These are phyloP conservation scores for Drosophila picticornis DNA, from an alignment of 2,888 invertebrate species.

Conservation along the genomic window DNA sequence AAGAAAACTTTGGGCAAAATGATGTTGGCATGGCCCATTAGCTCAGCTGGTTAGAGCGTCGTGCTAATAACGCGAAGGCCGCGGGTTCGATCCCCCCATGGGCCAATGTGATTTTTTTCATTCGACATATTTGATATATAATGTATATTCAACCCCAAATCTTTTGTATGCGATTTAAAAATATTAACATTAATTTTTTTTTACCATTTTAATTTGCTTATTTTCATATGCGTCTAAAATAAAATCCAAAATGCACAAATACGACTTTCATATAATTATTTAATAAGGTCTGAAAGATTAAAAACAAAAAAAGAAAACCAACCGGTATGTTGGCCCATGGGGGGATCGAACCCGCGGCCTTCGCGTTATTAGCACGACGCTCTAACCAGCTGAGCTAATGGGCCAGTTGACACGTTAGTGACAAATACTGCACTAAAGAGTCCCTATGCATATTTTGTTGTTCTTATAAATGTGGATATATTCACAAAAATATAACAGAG, in stretches of 20 bases:
- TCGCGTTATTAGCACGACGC: slow-evolving; percentile 86
- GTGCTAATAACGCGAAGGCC: slow-evolving; percentile 86
- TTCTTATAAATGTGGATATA: neutral
- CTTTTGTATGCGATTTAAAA: neutral
- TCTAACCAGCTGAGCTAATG: slow-evolving; percentile 86
- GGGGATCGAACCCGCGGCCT: slow-evolving; percentile 86
- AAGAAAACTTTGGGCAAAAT: neutral
- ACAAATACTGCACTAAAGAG: neutral
- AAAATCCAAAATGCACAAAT: neutral
- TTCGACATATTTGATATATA: too few relatives aligned
- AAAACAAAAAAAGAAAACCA: neutral
- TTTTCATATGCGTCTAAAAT: neutral
- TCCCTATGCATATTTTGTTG: neutral
- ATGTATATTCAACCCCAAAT: neutral
- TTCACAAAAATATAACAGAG: neutral
- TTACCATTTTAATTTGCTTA: neutral
- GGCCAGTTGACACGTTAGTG: slow-evolving; percentile 55
- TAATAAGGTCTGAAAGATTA: neutral
- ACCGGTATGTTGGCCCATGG: slow-evolving; percentile 80
- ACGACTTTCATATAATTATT: rapidly evolving
- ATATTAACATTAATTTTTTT: rapidly evolving
- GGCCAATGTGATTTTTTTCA: neutral
- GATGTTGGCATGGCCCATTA: slow-evolving; percentile 81
- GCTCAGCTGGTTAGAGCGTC: slow-evolving; percentile 86
- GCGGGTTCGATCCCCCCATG: slow-evolving; percentile 83